Conservation (phyloP, 2,888 invertebrate species). For the Bruchidius siliquastri region DNA sequence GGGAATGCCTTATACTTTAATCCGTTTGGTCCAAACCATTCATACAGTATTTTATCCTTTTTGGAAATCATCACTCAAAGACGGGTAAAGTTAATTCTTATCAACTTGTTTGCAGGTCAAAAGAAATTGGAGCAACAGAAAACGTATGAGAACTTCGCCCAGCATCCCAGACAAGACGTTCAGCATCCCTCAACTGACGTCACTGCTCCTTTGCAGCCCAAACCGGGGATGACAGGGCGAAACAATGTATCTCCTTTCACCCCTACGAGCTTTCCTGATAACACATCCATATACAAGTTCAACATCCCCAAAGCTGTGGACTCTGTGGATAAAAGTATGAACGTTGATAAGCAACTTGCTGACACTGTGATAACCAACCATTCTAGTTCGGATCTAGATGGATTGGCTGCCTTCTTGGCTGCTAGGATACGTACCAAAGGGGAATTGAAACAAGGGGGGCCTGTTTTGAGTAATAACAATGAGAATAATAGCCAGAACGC, state of each 20-base stretch:
- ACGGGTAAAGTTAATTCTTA: neutral
- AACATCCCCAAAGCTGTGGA: slow-evolving; percentile 66
- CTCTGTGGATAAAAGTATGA: slow-evolving; percentile 47
- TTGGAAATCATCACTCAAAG: too few species aligned
- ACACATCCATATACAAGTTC: slow-evolving; percentile 55
- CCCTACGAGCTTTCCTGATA: slow-evolving; percentile 51
- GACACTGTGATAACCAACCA: slow-evolving; percentile 31
- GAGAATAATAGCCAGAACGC: slow-evolving; percentile 25
- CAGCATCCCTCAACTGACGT: slow-evolving; percentile 46
- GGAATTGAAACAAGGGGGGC: slow-evolving; percentile 62
- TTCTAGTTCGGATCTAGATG: slow-evolving; percentile 47
- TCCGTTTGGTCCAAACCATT: too few species aligned
- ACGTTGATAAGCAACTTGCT: slow-evolving; percentile 17
- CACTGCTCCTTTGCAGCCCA: slow-evolving; percentile 46
- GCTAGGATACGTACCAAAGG: slow-evolving; percentile 82
- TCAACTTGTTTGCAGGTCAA: slow-evolving; percentile 33
- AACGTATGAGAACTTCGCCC: slow-evolving; percentile 28
- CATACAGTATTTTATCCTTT: too few species aligned
- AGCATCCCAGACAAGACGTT: slow-evolving; percentile 35
- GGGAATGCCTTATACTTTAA: too few species aligned
- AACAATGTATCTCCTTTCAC: slow-evolving; percentile 55
- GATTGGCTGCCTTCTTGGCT: slow-evolving; percentile 58
- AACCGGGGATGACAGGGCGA: slow-evolving; percentile 48
- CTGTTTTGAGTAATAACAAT: slow-evolving; percentile 18
- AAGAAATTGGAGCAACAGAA: slow-evolving; percentile 48